These are phyloP conservation scores for Glaucomys volans DNA, from an alignment of 2,113 vertebrate genomes.

Conservation along the genomic window DNA sequence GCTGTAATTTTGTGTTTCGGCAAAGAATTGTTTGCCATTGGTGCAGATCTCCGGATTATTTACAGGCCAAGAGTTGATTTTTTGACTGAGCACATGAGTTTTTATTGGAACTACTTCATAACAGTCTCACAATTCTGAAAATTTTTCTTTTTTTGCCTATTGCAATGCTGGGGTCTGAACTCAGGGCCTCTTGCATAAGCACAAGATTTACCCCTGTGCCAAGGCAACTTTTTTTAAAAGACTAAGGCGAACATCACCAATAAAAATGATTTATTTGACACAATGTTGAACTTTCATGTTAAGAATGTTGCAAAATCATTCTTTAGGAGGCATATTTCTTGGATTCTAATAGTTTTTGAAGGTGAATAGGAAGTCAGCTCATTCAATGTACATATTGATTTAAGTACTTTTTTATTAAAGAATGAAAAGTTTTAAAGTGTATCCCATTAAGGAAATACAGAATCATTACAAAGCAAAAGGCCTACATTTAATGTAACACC, in stretches of 20 bases:
- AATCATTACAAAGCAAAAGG: background rate
- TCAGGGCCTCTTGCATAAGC: too few species aligned
- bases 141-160: background rate
- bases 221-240: slow-evolving; percentile 34
- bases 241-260: slow-evolving; percentile 20
- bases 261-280: slow-evolving; percentile 35
- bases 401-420: slow-evolving; percentile 15
- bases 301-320: slow-evolving; percentile 43
- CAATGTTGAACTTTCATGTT: background rate
- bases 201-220: too few species aligned
- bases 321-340: slow-evolving; percentile 17
- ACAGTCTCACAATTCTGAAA: slow-evolving; percentile 4
- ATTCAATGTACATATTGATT: slow-evolving; percentile 14
- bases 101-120: slow-evolving; percentile 32
- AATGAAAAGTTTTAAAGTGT: background rate
- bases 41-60: background rate
- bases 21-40: slow-evolving; percentile 3
- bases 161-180: too few species aligned
- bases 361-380: background rate
- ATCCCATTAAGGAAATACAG: background rate
- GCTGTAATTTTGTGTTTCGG: background rate
- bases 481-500: slow-evolving; percentile 1
- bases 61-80: background rate
- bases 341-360: background rate
- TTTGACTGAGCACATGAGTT: background rate